Percentiles rank a stretch among this genome's conserved stretches.
phyloP scores from a whole-genome alignment of 1,140 invertebrate species.

The Whitmania pigra region DNA sequence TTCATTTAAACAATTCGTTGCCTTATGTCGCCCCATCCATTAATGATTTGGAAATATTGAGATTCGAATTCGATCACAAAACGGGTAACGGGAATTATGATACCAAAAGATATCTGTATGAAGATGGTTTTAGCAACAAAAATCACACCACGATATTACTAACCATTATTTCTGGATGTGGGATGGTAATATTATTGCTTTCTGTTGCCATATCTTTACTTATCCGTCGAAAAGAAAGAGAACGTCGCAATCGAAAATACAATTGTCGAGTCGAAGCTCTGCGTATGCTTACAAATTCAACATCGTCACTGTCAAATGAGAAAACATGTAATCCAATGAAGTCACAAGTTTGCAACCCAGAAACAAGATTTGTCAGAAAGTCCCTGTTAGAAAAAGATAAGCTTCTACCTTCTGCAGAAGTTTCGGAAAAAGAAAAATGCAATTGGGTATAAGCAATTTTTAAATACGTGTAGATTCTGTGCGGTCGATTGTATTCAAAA shows the following conservation, averaged over 20 bases:
- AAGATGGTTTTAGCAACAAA: not conserved
- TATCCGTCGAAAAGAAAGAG: constrained; percentile 16
- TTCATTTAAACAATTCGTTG: constrained; percentile 15
- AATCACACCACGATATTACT: not conserved
- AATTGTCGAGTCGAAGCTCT: constrained; percentile 20
- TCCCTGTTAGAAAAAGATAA: no score
- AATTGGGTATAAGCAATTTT: no score
- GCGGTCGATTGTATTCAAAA: no score
- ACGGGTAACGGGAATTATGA: not conserved
- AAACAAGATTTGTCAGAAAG: no score
- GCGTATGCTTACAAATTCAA: constrained; percentile 5
- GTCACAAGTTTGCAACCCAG: no score
- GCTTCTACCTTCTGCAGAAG: no score
- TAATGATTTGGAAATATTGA: not conserved
- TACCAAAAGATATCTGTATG: not conserved
- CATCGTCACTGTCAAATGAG: no score
- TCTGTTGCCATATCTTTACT: constrained; percentile 5
- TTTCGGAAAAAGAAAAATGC: no score
- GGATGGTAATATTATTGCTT: constrained; percentile 1
- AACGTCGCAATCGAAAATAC: constrained; percentile 13
- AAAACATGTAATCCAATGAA: no score
- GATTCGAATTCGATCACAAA: not conserved
- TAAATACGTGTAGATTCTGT: no score
- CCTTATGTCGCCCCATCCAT: constrained; percentile 6
- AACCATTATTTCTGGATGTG: not conserved